Evolutionary conservation across 2,113 vertebrate species (phyloP).

Genomic region (Theristicus caerulescens): DNA sequence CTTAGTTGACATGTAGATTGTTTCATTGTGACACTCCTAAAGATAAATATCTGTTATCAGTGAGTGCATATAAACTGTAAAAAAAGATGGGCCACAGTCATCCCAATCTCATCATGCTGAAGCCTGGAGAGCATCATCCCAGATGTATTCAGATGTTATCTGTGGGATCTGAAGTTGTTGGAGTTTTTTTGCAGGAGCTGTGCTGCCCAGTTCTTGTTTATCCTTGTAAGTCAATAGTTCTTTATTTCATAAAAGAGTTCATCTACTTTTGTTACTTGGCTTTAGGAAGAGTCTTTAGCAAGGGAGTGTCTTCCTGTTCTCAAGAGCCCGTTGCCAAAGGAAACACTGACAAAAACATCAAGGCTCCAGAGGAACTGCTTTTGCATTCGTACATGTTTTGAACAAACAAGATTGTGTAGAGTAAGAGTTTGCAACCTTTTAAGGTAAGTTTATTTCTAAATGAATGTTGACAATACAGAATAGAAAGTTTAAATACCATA

Average conservation of each 20-base stretch:
- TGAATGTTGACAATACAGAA: not conserved
- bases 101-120: not conserved
- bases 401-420: not conserved
- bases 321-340: constrained; percentile 70
- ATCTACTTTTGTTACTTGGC: constrained; percentile 67
- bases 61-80: not conserved
- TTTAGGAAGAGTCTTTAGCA: constrained; percentile 64
- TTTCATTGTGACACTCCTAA: not conserved
- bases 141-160: not conserved
- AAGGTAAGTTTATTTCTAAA: not conserved
- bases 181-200: not conserved
- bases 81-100: not conserved
- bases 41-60: not conserved
- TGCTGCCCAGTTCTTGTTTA: constrained; percentile 57
- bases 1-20: not conserved
- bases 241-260: constrained; percentile 36
- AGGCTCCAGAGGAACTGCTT: constrained; percentile 57
- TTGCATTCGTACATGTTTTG: not conserved
- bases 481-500: not conserved
- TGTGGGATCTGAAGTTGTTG: not conserved
- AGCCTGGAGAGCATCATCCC: not conserved
- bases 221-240: constrained; percentile 40
- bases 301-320: constrained; percentile 78
- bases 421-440: not conserved
- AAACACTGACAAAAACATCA: constrained; percentile 67